A percentile compares a stretch with the other conserved stretches of the same genome.
These are phyloP conservation scores for Myotis planiceps DNA, from an alignment of 2,797 vertebrate genomes.

Conservation along the genomic window DNA sequence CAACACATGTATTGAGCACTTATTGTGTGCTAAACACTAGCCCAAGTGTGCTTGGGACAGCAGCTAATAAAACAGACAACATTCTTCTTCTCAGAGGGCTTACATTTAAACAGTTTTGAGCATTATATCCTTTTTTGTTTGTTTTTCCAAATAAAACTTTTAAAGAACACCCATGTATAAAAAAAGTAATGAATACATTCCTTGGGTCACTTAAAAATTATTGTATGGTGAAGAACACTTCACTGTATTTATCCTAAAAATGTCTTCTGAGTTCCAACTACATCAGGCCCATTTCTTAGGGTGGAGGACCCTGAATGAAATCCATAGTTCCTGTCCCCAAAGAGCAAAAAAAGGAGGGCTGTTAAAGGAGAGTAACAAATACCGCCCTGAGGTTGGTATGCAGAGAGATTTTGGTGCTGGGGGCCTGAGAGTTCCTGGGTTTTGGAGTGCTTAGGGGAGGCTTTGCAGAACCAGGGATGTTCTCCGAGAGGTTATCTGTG, in stretches of 20 bases:
- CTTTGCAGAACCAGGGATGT: neutral
- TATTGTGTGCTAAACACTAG: neutral
- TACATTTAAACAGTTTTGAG: neutral
- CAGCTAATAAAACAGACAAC: neutral
- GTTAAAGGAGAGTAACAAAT: neutral
- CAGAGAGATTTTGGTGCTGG: neutral
- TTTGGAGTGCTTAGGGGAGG: neutral
- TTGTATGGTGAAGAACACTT: neutral
- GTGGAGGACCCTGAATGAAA: neutral
- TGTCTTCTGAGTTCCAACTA: neutral
- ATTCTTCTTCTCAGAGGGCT: neutral
- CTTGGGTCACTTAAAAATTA: slow-evolving; percentile 15
- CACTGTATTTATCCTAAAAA: neutral
- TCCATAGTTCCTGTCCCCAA: neutral
- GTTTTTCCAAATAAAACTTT: neutral
- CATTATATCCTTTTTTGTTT: neutral
- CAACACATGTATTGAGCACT: neutral
- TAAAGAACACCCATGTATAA: neutral
- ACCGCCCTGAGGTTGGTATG: neutral
- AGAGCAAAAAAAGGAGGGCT: neutral
- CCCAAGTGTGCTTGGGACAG: neutral
- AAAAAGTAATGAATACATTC: neutral
- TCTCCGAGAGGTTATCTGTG: neutral
- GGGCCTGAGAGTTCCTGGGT: neutral
- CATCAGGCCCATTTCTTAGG: neutral